Evolutionary conservation across 2,113 vertebrate genomes (phyloP).

Genomic region (Copsychus sechellarum): DNA sequence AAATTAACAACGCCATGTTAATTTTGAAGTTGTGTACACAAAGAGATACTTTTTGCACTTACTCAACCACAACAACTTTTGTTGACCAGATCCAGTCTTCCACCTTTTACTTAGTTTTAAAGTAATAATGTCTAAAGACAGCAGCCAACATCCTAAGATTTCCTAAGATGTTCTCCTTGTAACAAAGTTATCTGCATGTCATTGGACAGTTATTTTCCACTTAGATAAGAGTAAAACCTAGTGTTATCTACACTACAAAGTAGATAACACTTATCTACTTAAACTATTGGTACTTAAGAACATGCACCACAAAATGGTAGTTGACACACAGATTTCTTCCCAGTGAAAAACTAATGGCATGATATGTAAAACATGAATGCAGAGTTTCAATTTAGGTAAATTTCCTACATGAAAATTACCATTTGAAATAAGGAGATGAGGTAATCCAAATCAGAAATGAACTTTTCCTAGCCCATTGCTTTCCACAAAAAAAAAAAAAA

Average conservation of each 20-base stretch:
- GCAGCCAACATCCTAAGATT: background rate
- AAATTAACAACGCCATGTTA: background rate
- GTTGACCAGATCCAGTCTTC: background rate
- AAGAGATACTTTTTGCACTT: background rate
- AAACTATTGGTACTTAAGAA: background rate
- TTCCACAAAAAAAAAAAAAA: background rate
- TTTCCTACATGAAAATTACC: background rate
- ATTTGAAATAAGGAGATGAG: background rate
- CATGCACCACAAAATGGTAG: background rate
- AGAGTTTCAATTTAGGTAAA: background rate
- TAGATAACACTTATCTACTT: background rate
- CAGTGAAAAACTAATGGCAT: background rate
- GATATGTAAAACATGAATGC: background rate
- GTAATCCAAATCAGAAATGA: background rate
- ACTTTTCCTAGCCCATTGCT: background rate
- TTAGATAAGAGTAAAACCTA: background rate
- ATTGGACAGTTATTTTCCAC: background rate
- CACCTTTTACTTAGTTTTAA: background rate
- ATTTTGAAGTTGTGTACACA: background rate
- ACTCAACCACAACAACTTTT: background rate
- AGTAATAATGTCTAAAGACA: background rate
- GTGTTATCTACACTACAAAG: no score
- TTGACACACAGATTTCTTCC: accelerated
- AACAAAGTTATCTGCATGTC: background rate
- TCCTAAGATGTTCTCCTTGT: background rate